Base-by-base conservation (phyloP, 2,888 invertebrate genomes). In the Trachelus iudaicus region DNA sequence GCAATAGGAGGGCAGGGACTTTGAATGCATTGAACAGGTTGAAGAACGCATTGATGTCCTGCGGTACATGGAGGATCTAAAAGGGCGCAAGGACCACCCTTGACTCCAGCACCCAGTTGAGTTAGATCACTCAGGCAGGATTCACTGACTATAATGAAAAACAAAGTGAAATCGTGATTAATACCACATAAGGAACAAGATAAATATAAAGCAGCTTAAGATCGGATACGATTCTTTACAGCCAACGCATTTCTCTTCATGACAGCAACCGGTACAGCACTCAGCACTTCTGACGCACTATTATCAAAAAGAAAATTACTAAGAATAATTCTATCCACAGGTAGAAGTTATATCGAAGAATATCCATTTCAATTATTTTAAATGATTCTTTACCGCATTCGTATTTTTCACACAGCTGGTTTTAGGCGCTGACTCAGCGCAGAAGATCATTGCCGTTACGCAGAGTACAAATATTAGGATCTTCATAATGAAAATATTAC, bases 201-300 rank as follows among this genome's bases (percentile, higher is more conserved):
- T 68, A 33, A 71, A 71, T 34, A 71, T 23, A 33, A 34, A 31
- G 31, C 9, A 34, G 31, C 33, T 12, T 30, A 69, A 69, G 15
- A 69, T 69, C 9, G 33, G 56, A 56, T 56, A 56, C 56, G 56
- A 56, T 56, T 78, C 79, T 83, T 84, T 82, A 86, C 86, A 83
- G 33, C 81, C 79, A 37, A 83, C 81, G 56, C 86, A 86, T 78
- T 85, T 86, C 15, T 78, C 79, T 34, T 83, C 83, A 68, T 81
- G 75, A 76, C 86, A 86, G 75, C 86, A 86, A 34, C 85, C 86
- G 12, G 82, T 82, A 40, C 86, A 86, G 73, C 86, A 86, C 73
- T 86, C 85, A 1, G 80, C 75, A 56, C 82, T 84, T 34, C 81
- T 81, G 37, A 84, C 78, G 69, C 86, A 86, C 86, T 86, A 79